Percentiles rank a stretch among this genome's conserved stretches.
phyloP scores from a whole-genome alignment of 2,113 vertebrate genomes.

The Puffinus mauretanicus region DNA sequence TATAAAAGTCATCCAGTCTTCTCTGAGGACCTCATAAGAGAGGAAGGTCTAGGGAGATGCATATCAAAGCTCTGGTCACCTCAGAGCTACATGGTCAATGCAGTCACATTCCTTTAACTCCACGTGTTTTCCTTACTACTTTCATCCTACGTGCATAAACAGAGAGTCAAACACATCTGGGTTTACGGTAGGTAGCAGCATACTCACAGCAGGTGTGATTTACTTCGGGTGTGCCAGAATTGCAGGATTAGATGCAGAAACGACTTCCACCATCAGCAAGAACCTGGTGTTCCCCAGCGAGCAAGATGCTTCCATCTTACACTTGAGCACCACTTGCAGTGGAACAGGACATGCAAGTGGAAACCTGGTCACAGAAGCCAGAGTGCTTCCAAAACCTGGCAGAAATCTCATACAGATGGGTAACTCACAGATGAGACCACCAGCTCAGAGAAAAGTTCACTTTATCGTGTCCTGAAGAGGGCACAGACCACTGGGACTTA shows the following conservation, averaged over 20 bases:
- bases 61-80: background rate
- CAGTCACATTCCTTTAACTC: background rate
- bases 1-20: background rate
- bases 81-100: background rate
- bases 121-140: rapidly evolving
- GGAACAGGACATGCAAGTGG: background rate
- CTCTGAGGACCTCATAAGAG: background rate
- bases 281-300: background rate
- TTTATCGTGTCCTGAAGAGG: background rate
- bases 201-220: background rate
- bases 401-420: background rate
- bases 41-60: background rate
- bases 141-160: background rate
- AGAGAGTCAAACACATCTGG: rapidly evolving
- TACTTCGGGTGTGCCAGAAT: background rate
- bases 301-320: background rate
- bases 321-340: background rate
- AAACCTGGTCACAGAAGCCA: background rate
- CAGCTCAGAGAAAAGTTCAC: background rate
- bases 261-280: background rate
- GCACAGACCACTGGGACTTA: background rate
- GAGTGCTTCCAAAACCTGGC: background rate
- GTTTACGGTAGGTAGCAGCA: background rate
- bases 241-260: background rate
- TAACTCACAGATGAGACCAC: background rate